Conservation (phyloP, 2,113 vertebrate genomes). For the Menidia beryllina region DNA sequence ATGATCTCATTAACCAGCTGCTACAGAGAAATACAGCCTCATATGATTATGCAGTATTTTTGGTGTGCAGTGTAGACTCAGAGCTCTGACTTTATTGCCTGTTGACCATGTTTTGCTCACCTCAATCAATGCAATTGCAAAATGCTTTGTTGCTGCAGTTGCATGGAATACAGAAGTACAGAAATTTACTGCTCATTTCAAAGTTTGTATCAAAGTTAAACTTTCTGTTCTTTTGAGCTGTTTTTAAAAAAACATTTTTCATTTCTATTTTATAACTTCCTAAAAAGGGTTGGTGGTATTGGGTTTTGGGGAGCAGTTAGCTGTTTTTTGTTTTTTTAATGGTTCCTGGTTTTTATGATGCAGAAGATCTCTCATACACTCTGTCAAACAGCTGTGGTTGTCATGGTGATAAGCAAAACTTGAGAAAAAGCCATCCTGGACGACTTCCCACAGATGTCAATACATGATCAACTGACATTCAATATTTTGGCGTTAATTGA, state of each 20-base stretch:
- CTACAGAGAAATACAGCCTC: slow-evolving; percentile 43
- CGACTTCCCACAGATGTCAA: slow-evolving; percentile 85
- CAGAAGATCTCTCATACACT: slow-evolving; percentile 80
- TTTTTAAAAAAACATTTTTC: not conserved
- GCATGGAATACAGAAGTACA: not conserved
- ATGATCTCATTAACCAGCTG: slow-evolving; percentile 63
- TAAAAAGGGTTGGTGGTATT: not conserved
- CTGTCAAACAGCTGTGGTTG: slow-evolving; percentile 86
- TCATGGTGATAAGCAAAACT: slow-evolving; percentile 77
- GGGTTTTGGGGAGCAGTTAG: not conserved
- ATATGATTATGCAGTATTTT: slow-evolving; percentile 52
- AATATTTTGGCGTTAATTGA: slow-evolving; percentile 93
- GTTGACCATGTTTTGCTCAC: slow-evolving; percentile 40
- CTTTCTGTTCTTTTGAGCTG: not conserved
- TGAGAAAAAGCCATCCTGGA: slow-evolving; percentile 85
- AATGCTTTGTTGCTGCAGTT: slow-evolving; percentile 24
- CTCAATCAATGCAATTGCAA: slow-evolving; percentile 19
- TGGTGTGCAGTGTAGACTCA: slow-evolving; percentile 42
- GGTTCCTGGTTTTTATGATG: slow-evolving; percentile 73
- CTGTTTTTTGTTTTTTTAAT: slow-evolving; percentile 32
- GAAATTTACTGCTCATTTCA: not conserved
- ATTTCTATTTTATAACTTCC: slow-evolving; percentile 8
- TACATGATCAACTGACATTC: slow-evolving; percentile 92
- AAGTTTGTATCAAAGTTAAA: not conserved
- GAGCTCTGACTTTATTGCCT: slow-evolving; percentile 51